These are phyloP conservation scores for Lumbricus terrestris DNA, from an alignment of 2,888 invertebrate species.

Conservation along the genomic window DNA sequence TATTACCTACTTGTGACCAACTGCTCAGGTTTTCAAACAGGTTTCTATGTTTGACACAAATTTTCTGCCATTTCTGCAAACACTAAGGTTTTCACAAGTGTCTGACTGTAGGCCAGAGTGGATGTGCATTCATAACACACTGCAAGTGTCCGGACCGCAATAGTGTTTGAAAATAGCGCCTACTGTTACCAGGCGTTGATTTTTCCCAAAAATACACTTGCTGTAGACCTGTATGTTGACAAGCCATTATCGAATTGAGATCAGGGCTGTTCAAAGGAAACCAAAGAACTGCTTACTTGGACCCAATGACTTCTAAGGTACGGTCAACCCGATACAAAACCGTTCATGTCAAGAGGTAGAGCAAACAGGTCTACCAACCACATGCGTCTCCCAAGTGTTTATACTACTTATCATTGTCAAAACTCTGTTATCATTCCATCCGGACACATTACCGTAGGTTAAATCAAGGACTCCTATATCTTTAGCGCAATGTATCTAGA, in stretches of 20 bases:
- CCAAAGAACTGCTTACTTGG: background rate
- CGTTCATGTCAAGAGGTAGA: background rate
- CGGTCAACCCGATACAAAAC: background rate
- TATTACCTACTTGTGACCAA: background rate
- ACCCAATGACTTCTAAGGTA: background rate
- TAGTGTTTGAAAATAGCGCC: background rate
- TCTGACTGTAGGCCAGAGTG: background rate
- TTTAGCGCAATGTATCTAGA: too few species aligned
- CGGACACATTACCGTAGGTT: too few species aligned
- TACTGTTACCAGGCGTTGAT: background rate
- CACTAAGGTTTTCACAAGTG: background rate
- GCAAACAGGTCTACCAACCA: too few species aligned
- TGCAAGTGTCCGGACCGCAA: background rate
- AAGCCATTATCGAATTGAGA: background rate
- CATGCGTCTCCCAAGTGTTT: background rate
- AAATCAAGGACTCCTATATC: too few species aligned
- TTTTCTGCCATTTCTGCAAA: too few species aligned
- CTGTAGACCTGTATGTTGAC: background rate
- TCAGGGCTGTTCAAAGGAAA: background rate
- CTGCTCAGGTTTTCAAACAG: background rate
- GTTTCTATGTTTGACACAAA: background rate
- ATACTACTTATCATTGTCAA: too few species aligned
- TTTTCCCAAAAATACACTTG: background rate
- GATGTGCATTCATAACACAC: background rate
- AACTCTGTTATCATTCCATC: background rate